phyloP scores from a whole-genome alignment of 53 echinoderm and acorn worm species.

The Astropecten irregularis region DNA sequence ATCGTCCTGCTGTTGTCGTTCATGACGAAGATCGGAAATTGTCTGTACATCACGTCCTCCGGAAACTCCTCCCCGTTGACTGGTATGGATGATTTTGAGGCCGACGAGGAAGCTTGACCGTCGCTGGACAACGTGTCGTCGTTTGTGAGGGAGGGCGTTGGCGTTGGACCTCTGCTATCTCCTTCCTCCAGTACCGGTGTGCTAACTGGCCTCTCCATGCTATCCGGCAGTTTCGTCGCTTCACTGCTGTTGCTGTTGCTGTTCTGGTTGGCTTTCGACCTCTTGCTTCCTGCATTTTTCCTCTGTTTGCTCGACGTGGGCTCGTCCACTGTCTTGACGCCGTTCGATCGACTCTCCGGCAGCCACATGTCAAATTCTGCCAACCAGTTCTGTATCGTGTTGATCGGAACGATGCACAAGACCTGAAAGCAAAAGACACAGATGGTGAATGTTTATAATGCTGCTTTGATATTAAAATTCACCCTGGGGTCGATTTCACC shows the following conservation, averaged over 20 bases:
- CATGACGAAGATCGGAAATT: constrained; percentile 78
- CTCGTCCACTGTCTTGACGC: not conserved
- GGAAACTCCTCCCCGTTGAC: constrained; percentile 1
- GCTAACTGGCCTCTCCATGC: not conserved
- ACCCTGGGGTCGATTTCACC: no score
- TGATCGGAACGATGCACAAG: constrained; percentile 93
- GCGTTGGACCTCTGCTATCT: not conserved
- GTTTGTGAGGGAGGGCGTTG: not conserved
- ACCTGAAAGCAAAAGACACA: not conserved
- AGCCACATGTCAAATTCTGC: constrained; percentile 99
- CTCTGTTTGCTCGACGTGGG: constrained; percentile 2
- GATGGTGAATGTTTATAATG: no score
- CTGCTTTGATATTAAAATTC: no score
- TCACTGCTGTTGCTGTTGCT: not conserved
- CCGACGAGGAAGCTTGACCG: not conserved
- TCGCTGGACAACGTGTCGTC: constrained; percentile 10
- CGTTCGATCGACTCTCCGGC: constrained; percentile 43
- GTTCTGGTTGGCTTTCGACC: not conserved
- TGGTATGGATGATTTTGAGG: not conserved
- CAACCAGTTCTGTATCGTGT: constrained; percentile 97
- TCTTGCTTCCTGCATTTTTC: not conserved
- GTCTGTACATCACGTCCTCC: constrained; percentile 25
- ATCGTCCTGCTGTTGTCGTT: constrained; percentile 88
- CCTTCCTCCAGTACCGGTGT: not conserved
- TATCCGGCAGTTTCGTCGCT: not conserved